Base-by-base conservation (phyloP, 2,888 invertebrate genomes). In the Catocala fraxini region DNA sequence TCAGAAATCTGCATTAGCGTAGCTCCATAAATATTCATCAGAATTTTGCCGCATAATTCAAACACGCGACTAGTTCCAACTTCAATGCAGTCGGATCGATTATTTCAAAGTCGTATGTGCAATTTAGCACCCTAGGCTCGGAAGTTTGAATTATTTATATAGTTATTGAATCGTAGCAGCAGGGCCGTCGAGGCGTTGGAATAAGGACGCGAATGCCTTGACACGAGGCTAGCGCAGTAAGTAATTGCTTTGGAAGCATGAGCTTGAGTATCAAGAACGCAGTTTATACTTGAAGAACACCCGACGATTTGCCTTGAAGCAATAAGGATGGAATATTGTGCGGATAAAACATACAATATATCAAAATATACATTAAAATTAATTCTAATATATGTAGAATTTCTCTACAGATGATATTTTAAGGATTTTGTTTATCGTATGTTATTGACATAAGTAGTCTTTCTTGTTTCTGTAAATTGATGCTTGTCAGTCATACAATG, bases 11-110 rank as follows among this genome's bases (percentile, higher is more conserved):
- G 35, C 35, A 39, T 39, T 39, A 39, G 7, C 7, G 35, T 39
- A 39, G 35, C 7, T 6, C 0, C 35, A 39, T 39, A 39, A 39
- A 39, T 39, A 7, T 39, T 7, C 25, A 25, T 4, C 6, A 39
- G 35, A 39, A 39, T 39, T 42, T 11, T 42, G n/a, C 42, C 42
- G 42, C 42, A 42, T 46, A 46, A 46, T 25, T 33, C 47, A 25
- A 11, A 13, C 47, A 47, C 11, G 47, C 49, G 34, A 49, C 10
- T 25, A 6, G 6, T 0, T 12, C 42, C 10, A 5, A 45, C 6
- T 34, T 49, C 34, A 49, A n/a, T 49, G 25, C 49, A 49, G 34
- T n/a, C 11, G 13, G 33, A 49, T 49, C 49, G 49, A 49, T 47
- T 25, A 13, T 25, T 47, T 47, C 9, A 47, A 7, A 15, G 43